Base-by-base conservation (phyloP, 2,113 vertebrate species). In the Uropsilus gracilis region DNA sequence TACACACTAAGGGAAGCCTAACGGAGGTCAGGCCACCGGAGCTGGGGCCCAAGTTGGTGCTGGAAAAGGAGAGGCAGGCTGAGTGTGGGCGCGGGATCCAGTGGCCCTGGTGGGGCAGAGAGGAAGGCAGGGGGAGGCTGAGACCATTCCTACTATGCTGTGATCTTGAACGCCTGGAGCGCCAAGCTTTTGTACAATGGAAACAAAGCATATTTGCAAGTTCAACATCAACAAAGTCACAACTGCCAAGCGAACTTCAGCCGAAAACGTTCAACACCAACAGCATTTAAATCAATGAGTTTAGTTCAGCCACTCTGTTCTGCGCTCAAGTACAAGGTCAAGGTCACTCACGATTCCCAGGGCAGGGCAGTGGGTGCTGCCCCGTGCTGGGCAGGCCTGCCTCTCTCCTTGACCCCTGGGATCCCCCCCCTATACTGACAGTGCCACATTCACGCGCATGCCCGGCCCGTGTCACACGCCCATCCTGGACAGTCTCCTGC, bases 311-410 rank as follows among this genome's bases (percentile, higher is more conserved):
- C 0, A 0, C 8, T 13, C 6, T 57, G 61, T 66, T 28, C 57
- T 42, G 37, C n/a, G 80, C 42, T 63, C 14, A 73, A 32, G 9
- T 12, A 2, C 28, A 48, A n/a, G 5, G 44, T 28, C 6, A 1
- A n/a, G n/a, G n/a, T n/a, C n/a, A n/a, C n/a, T n/a, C n/a, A n/a
- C n/a, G n/a, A n/a, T 0, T 26, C 30, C 0, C 0, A 0, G 24
- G 0, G 53, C 14, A 13, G 6, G 64, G 32, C 32, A 48, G 32
- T 7, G 9, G 24, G 46, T 6, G 12, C 9, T 30, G 22, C 13
- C 0, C 30, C 24, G 26, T 1, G 0, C 11, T 42, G 32, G 11
- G 8, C 32, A 28, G 63, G 6, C n/a, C 8, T 0, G 0, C 39
- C 30, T 30, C 1, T 5, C 2, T 7, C n/a, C n/a, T 0, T 3